Evolutionary conservation across 1,140 invertebrate species (phyloP).

Genomic region (Danaus melanippus): DNA sequence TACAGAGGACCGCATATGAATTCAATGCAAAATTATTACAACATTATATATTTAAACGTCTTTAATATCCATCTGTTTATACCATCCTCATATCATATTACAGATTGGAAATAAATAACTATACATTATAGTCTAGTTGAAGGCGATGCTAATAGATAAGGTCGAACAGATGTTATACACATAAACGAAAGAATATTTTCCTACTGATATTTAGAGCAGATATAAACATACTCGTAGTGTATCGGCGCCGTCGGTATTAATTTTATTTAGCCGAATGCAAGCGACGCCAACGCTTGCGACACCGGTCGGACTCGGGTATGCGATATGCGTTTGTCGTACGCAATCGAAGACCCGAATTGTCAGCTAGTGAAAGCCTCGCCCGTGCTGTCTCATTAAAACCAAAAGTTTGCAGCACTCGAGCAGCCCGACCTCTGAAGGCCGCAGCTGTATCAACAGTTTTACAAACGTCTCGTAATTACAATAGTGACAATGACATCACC

Average conservation of each 20-base stretch:
- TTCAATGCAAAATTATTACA: too few relatives aligned
- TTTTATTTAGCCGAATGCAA: conserved; percentile 42
- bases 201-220: conserved; percentile 2
- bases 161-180: too few relatives aligned
- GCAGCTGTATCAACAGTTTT: conserved; percentile 50
- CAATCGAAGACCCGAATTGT: conserved; percentile 26
- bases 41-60: too few relatives aligned
- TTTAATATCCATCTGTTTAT: too few relatives aligned
- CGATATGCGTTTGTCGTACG: conserved; percentile 46
- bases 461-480: conserved; percentile 39
- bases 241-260: conserved; percentile 41
- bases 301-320: conserved; percentile 47
- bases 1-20: too few relatives aligned
- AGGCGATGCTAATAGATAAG: too few relatives aligned
- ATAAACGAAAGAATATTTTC: not conserved
- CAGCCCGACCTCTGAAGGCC: conserved; percentile 48
- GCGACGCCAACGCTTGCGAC: conserved; percentile 52
- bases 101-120: too few relatives aligned
- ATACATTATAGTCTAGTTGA: too few relatives aligned
- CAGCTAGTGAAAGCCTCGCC: conserved; percentile 29
- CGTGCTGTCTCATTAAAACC: conserved; percentile 15
- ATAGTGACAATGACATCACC: conserved; percentile 53
- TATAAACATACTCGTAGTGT: conserved; percentile 3
- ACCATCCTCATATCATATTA: too few relatives aligned
- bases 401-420: conserved; percentile 18